Conservation (phyloP, 2,113 vertebrate species). For the Bombycilla garrulus region DNA sequence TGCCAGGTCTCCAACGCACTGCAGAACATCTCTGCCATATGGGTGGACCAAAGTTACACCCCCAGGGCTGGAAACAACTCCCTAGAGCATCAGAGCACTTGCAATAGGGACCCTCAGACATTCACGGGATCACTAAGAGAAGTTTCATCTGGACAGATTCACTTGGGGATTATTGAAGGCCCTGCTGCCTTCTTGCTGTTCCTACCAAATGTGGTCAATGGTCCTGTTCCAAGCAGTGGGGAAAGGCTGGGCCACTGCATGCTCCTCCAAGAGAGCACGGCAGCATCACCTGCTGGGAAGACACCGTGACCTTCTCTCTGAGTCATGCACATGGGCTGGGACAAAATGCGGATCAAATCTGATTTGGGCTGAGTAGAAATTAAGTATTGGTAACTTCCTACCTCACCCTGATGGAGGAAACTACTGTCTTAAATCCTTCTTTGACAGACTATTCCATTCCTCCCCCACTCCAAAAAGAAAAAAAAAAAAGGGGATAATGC, state of each 20-base stretch:
- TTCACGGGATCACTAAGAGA: background rate
- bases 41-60: background rate
- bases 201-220: background rate
- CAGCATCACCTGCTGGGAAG: background rate
- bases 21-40: background rate
- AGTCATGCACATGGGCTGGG: background rate
- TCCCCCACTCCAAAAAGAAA: fast-evolving
- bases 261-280: background rate
- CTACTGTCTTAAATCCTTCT: background rate
- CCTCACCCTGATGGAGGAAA: background rate
- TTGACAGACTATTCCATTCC: background rate
- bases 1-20: background rate
- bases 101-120: background rate
- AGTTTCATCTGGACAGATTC: background rate
- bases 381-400: background rate
- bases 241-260: background rate
- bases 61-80: background rate
- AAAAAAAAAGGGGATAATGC: background rate
- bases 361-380: background rate
- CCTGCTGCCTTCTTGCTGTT: background rate
- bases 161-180: background rate
- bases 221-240: fast-evolving
- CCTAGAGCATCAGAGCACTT: background rate
- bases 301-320: fast-evolving
- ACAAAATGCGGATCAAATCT: background rate